Percentiles rank a stretch among this genome's conserved stretches.
These are phyloP conservation scores for Pelagia noctiluca DNA, from an alignment of 30 jellyfish, hydroid and myxozoan species.

Conservation along the genomic window DNA sequence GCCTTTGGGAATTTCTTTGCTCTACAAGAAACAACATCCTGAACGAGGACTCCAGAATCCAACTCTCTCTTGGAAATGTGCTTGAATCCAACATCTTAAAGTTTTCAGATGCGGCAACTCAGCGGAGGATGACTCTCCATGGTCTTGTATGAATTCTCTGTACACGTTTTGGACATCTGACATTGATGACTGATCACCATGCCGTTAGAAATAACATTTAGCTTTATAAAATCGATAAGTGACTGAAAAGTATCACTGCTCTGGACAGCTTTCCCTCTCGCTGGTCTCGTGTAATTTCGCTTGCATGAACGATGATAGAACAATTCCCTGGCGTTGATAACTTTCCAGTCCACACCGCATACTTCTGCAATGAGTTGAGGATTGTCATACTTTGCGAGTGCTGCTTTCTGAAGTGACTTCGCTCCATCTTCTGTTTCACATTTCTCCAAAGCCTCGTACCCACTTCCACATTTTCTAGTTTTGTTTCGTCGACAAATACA, in stretches of 20 bases:
- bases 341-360: constrained; percentile 28
- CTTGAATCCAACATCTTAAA: not conserved
- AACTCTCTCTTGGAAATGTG: constrained; percentile 3
- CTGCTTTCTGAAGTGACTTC: not conserved
- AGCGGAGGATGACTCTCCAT: too few species aligned
- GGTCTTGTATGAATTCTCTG: too few species aligned
- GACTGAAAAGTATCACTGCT: constrained; percentile 17
- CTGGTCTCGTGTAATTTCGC: not conserved
- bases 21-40: not conserved
- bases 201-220: constrained; percentile 9
- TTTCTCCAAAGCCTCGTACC: constrained; percentile 36
- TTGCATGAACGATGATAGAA: constrained; percentile 26
- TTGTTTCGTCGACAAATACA: constrained; percentile 34
- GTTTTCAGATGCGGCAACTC: constrained; percentile 1
- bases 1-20: constrained; percentile 12
- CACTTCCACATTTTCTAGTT: constrained; percentile 21
- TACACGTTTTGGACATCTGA: too few species aligned
- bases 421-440: constrained; percentile 33
- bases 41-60: constrained; percentile 16
- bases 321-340: constrained; percentile 33
- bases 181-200: not conserved
- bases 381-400: not conserved
- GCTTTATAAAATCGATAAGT: not conserved
- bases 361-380: constrained; percentile 26
- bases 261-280: not conserved